These are phyloP conservation scores for Deroptyus accipitrinus DNA, from an alignment of 2,113 vertebrate genomes.

Conservation along the genomic window DNA sequence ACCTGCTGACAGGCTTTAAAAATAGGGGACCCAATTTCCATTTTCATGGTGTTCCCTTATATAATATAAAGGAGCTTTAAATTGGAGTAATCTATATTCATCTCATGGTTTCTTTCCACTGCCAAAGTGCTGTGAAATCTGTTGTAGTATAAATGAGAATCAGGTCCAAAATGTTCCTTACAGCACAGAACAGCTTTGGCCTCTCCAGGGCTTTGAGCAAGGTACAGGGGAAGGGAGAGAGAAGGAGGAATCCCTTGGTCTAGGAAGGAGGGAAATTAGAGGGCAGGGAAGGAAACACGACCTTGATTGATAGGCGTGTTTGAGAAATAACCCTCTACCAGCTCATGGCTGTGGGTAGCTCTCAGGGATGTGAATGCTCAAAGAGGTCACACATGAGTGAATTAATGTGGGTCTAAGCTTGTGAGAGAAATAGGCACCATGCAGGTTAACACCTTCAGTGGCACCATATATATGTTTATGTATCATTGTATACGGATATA, in stretches of 20 bases:
- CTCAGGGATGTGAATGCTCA: not conserved
- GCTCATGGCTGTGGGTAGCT: not conserved
- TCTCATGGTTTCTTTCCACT: conserved; percentile 27
- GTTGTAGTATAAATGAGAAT: conserved; percentile 36
- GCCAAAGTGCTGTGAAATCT: conserved; percentile 12
- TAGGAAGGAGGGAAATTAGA: not conserved
- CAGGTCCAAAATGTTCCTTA: not conserved
- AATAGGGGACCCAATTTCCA: conserved; percentile 44
- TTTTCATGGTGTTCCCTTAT: conserved; percentile 56
- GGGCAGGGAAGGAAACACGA: not conserved
- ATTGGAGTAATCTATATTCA: conserved; percentile 48
- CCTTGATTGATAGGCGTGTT: rapidly evolving
- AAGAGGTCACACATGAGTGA: not conserved
- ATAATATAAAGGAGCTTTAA: conserved; percentile 54
- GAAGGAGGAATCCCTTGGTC: not conserved
- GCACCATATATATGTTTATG: not conserved
- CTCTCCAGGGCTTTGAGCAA: not conserved
- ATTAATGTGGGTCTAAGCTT: not conserved
- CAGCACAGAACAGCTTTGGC: not conserved
- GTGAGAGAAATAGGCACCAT: not conserved
- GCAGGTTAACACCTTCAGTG: not conserved
- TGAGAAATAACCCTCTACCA: not conserved
- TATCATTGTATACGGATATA: not conserved
- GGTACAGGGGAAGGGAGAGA: not conserved
- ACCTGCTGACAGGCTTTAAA: conserved; percentile 36